Conservation (phyloP, 1,140 invertebrate genomes). For the Sitodiplosis mosellana region DNA sequence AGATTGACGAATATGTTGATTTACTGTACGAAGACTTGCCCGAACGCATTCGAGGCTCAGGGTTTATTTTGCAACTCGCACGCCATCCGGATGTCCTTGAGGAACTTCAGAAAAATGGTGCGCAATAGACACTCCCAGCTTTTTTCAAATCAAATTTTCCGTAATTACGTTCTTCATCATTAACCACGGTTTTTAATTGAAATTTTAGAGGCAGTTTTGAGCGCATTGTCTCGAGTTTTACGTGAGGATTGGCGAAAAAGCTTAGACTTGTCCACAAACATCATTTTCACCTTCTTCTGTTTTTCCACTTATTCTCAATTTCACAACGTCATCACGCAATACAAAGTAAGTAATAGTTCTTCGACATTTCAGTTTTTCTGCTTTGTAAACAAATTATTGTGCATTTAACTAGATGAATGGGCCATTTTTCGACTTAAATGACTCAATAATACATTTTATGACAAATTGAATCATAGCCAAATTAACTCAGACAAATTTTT, state of each 20-base stretch:
- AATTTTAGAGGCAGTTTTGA: constrained; percentile 77
- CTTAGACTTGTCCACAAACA: constrained; percentile 89
- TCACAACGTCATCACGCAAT: constrained; percentile 77
- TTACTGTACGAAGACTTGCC: constrained; percentile 88
- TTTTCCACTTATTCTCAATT: constrained; percentile 95
- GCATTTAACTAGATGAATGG: background rate
- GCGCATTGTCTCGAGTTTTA: constrained; percentile 82
- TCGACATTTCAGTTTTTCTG: no score
- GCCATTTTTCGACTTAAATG: no score
- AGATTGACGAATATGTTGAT: constrained; percentile 87
- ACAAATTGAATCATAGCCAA: no score
- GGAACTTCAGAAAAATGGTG: constrained; percentile 81
- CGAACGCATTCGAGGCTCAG: constrained; percentile 86
- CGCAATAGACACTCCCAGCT: background rate
- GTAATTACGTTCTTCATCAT: background rate
- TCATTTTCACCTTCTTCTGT: constrained; percentile 93
- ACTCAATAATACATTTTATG: no score
- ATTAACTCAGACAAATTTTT: background rate
- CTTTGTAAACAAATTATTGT: background rate
- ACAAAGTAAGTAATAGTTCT: constrained; percentile 65
- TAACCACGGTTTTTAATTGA: constrained; percentile 5
- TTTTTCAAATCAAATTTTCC: background rate
- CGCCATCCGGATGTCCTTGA: constrained; percentile 86
- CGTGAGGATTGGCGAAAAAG: constrained; percentile 95
- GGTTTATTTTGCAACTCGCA: constrained; percentile 74